Conservation (phyloP, 2,888 invertebrate species). For the Alviniconcha strummeri region DNA sequence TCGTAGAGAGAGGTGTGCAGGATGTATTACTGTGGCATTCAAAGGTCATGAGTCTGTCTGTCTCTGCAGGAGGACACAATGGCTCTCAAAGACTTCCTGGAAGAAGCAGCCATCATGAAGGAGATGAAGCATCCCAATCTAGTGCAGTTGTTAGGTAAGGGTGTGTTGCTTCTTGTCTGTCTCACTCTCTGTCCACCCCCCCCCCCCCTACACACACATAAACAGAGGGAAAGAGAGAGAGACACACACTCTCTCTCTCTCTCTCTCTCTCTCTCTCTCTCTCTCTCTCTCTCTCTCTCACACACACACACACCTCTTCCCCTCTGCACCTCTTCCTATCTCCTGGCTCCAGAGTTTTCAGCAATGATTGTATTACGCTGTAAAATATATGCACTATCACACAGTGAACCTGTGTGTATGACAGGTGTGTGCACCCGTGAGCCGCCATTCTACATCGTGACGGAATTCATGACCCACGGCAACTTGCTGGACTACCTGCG, state of each 20-base stretch:
- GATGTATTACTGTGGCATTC: no score
- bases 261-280: slow-evolving; percentile 9
- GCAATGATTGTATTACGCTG: no score
- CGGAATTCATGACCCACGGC: slow-evolving; percentile 99
- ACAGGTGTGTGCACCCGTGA: slow-evolving; percentile 96
- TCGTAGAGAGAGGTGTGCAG: no score
- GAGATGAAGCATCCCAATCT: slow-evolving; percentile 99
- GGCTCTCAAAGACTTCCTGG: slow-evolving; percentile 98
- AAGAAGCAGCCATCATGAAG: slow-evolving; percentile 99
- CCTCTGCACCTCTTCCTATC: not conserved
- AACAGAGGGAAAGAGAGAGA: not conserved
- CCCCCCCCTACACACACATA: not conserved
- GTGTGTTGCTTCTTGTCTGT: not conserved
- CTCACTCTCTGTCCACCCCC: not conserved
- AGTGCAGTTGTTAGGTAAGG: slow-evolving; percentile 90
- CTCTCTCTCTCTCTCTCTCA: not conserved
- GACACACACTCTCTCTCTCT: not conserved
- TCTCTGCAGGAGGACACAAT: slow-evolving; percentile 91
- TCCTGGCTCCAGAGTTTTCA: no score
- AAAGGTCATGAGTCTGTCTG: no score
- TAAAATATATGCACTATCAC: no score
- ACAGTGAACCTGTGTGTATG: slow-evolving; percentile 71
- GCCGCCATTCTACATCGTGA: slow-evolving; percentile 99
- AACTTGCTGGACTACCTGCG: slow-evolving; percentile 97
- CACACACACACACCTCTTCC: not conserved